Evolutionary conservation across 2,797 vertebrate species (phyloP).

Genomic region (Girardinus metallicus): DNA sequence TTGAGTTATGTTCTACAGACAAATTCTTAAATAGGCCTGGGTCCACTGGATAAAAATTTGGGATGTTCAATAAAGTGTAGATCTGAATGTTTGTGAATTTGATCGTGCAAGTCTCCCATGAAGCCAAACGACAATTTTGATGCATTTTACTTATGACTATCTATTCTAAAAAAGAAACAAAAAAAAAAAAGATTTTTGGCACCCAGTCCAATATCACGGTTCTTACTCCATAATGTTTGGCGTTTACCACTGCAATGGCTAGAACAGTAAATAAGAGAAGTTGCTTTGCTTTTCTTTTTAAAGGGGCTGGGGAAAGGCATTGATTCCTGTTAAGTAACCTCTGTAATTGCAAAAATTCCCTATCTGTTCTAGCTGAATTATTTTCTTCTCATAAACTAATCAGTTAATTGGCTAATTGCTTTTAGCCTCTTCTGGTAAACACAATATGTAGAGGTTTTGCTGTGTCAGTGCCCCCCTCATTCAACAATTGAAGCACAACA

Average conservation of each 20-base stretch:
- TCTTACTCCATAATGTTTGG: background rate
- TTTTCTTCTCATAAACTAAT: slow-evolving; percentile 3
- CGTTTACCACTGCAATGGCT: background rate
- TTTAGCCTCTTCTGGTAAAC: slow-evolving; percentile 3
- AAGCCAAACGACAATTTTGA: background rate
- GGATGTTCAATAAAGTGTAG: background rate
- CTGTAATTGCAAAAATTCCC: background rate
- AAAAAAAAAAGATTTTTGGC: background rate
- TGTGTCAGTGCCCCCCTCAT: background rate
- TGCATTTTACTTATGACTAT: background rate
- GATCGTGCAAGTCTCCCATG: background rate
- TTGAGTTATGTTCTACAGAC: background rate
- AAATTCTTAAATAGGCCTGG: background rate
- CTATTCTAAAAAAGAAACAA: background rate
- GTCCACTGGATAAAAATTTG: background rate
- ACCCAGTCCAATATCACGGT: background rate
- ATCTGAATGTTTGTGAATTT: background rate
- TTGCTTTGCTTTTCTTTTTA: background rate
- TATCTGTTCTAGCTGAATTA: slow-evolving; percentile 3
- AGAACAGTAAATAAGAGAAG: background rate
- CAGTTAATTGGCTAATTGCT: slow-evolving; percentile 16
- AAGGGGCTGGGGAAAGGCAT: background rate
- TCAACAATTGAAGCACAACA: background rate
- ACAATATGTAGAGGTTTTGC: background rate
- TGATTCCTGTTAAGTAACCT: slow-evolving; percentile 12